Conservation (phyloP, 2,113 vertebrate genomes). For the Burhinus oedicnemus region DNA sequence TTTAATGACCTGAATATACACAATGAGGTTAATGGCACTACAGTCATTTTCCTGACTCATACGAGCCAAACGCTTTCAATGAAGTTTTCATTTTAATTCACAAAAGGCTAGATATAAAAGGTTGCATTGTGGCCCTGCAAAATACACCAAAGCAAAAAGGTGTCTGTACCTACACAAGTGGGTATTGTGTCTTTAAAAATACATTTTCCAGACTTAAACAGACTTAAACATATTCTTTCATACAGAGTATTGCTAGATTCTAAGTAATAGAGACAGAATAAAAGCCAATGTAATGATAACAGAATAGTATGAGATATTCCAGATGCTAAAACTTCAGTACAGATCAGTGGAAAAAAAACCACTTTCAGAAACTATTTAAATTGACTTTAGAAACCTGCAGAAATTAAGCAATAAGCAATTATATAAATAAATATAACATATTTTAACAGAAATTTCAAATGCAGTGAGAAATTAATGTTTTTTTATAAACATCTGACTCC, state of each 20-base stretch:
- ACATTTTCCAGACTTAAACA: not conserved
- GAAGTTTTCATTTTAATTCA: not conserved
- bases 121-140: not conserved
- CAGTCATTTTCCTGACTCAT: not conserved
- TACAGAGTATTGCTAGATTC: not conserved
- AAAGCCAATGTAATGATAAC: not conserved
- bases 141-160: not conserved
- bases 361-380: not conserved
- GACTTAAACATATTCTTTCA: not conserved
- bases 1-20: not conserved
- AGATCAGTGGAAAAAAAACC: not conserved
- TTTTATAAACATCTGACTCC: constrained; percentile 58
- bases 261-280: not conserved
- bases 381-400: not conserved
- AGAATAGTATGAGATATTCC: not conserved
- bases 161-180: not conserved
- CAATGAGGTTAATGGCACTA: not conserved
- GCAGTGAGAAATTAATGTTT: constrained; percentile 32
- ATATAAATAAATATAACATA: not conserved
- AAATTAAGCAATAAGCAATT: not conserved
- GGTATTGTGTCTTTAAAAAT: not conserved
- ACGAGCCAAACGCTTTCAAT: not conserved
- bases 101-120: not conserved
- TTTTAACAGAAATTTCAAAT: constrained; percentile 32
- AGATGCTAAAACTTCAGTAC: not conserved